These are phyloP conservation scores for Dicentrarchus labrax DNA, from an alignment of 2,113 vertebrate genomes.

Conservation along the genomic window DNA sequence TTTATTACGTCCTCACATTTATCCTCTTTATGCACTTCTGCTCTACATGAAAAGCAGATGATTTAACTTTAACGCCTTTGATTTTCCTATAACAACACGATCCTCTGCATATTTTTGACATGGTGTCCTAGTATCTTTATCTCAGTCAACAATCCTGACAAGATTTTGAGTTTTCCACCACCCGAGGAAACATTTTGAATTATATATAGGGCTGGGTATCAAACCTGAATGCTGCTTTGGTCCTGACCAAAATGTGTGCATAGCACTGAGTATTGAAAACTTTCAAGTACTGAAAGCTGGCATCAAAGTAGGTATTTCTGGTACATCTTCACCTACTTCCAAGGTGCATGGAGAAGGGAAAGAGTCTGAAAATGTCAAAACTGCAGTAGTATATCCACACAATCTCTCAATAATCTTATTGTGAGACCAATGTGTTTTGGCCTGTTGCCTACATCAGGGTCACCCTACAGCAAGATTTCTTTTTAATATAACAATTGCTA, in stretches of 20 bases:
- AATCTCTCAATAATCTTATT: no score
- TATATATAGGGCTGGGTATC: background rate
- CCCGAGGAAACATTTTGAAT: background rate
- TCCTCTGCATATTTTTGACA: background rate
- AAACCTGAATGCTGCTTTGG: background rate
- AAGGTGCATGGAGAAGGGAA: background rate
- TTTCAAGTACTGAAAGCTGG: no score
- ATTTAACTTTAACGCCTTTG: background rate
- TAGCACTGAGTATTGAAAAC: background rate
- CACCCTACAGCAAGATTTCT: no score
- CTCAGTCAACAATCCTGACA: background rate
- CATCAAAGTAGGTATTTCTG: background rate
- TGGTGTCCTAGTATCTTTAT: background rate
- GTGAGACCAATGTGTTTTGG: no score
- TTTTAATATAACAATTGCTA: no score
- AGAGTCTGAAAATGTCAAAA: background rate
- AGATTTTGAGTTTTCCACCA: background rate
- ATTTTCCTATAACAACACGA: background rate
- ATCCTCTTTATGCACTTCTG: background rate
- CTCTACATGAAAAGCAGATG: no score
- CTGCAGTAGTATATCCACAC: background rate
- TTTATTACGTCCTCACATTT: constrained; percentile 16
- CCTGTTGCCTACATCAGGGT: no score
- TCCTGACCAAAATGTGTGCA: background rate
- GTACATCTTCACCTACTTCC: no score